These are phyloP conservation scores for Sarcophaga subvicina DNA, from an alignment of 2,888 invertebrate species.

Conservation along the genomic window DNA sequence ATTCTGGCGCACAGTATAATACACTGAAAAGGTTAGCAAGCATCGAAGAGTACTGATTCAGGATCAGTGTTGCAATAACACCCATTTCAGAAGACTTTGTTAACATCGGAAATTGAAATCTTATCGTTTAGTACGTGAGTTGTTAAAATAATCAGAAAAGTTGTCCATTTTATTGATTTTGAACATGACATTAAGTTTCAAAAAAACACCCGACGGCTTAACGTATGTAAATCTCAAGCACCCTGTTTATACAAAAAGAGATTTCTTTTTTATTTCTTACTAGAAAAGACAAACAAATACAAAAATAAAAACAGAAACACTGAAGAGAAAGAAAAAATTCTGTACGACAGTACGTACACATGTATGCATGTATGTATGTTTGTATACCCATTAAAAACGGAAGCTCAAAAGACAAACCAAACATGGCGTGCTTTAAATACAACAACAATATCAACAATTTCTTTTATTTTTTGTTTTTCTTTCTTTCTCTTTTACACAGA, in stretches of 20 bases:
- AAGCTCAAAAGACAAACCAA: slow-evolving; percentile 81
- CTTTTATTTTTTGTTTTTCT: slow-evolving; percentile 60
- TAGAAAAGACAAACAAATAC: slow-evolving; percentile 39
- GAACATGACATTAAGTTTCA: too few relatives aligned
- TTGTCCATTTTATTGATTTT: too few relatives aligned
- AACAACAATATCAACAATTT: slow-evolving; percentile 65
- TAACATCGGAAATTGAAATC: too few relatives aligned
- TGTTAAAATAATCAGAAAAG: too few relatives aligned
- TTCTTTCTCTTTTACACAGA: slow-evolving; percentile 55
- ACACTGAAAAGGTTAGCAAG: too few relatives aligned
- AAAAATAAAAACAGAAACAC: background rate
- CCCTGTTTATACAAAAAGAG: slow-evolving; percentile 30
- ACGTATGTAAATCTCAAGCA: background rate
- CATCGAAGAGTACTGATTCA: too few relatives aligned
- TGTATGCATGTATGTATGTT: background rate
- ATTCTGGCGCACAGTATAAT: too few relatives aligned
- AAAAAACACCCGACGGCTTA: too few relatives aligned
- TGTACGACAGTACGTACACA: background rate
- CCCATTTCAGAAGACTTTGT: too few relatives aligned
- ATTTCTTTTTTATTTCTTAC: slow-evolving; percentile 15
- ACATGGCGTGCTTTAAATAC: slow-evolving; percentile 76
- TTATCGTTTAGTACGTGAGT: too few relatives aligned
- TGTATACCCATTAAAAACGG: slow-evolving; percentile 72
- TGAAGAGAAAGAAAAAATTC: slow-evolving; percentile 42
- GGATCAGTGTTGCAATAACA: too few relatives aligned